A percentile compares a stretch with the other conserved stretches of the same genome.
phyloP scores from a whole-genome alignment of 2,888 invertebrate species.

The Choreutis nemorana region DNA sequence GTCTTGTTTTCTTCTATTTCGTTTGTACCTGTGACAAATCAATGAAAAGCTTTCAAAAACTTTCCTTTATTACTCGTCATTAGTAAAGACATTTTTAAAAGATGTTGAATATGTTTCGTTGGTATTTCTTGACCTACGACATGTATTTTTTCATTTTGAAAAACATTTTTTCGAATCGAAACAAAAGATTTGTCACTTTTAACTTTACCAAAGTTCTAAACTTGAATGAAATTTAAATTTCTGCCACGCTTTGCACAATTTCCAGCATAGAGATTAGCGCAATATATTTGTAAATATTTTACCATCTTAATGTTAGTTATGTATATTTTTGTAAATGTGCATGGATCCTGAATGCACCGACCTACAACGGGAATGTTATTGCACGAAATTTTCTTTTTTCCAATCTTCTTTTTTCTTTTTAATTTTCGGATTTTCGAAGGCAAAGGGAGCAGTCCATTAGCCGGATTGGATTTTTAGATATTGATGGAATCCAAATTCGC shows the following conservation, averaged over 20 bases:
- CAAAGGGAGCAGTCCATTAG: conserved; percentile 51
- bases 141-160: too few species aligned
- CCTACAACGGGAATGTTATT: conserved; percentile 56
- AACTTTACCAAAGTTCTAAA: too few species aligned
- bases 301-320: conserved; percentile 21
- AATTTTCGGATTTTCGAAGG: conserved; percentile 34
- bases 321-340: conserved; percentile 47
- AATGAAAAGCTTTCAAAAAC: too few species aligned
- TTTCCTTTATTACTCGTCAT: too few species aligned
- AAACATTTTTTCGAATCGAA: too few species aligned
- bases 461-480: conserved; percentile 38
- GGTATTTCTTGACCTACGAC: too few species aligned
- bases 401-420: conserved; percentile 24
- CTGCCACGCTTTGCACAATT: conserved; percentile 2
- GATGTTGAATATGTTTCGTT: too few species aligned
- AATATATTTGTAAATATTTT: conserved; percentile 19
- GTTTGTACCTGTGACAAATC: too few species aligned
- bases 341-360: conserved; percentile 60
- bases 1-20: too few species aligned
- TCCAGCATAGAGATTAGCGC: conserved; percentile 18
- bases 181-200: too few species aligned
- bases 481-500: conserved; percentile 29
- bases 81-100: too few species aligned
- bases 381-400: conserved; percentile 36
- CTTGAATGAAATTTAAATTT: too few species aligned